Base-by-base conservation (phyloP, 2,888 invertebrate genomes). In the Chrysotoxum bicinctum region DNA sequence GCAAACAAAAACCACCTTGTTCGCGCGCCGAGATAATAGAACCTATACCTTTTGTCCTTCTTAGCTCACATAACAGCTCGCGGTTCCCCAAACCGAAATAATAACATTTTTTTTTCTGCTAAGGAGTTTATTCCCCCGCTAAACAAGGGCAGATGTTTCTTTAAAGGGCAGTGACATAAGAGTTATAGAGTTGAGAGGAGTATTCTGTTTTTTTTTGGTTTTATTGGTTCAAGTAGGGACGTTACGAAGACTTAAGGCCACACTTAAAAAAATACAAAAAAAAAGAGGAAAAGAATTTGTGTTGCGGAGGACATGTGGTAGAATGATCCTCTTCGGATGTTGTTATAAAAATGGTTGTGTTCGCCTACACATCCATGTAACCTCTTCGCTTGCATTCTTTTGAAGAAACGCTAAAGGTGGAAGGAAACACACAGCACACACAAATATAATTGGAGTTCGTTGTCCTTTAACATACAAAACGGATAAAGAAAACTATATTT, bases 1-100 rank as follows among this genome's bases (percentile, higher is more conserved):
- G 84, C 72, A 84, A 84, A 84, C 60, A 84, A 70, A 66, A 80
- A 80, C 66, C 80, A 84, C 84, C 84, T 84, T 84, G 79, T 79
- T 54, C 23, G 54, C 69, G 43, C 64, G 56, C n/a, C 40, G 16
- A 52, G 58, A 77, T 72, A 64, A 77, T 66, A n/a, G n/a, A n/a
- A 70, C 52, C 2, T 9, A 32, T 10, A 30, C 77, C 45, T 73
- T 74, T 64, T 79, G 72, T 74, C 35, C 58, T 23, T 56, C 50
- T 64, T 9, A 26, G 35, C 19, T 56, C 35, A 35, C 12, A 56
- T 35, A 56, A 56, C 56, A 56, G 58, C 45, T 30, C 52, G 72
- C 66, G 64, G 40, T 75, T 75, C 68, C 68, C 72, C 68, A 73
- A 80, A 81, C 60, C 54, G 50, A 85, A 58, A 81, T 77, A 64